Base-by-base conservation (phyloP, 2,113 vertebrate species). In the Hippoglossus stenolepis region DNA sequence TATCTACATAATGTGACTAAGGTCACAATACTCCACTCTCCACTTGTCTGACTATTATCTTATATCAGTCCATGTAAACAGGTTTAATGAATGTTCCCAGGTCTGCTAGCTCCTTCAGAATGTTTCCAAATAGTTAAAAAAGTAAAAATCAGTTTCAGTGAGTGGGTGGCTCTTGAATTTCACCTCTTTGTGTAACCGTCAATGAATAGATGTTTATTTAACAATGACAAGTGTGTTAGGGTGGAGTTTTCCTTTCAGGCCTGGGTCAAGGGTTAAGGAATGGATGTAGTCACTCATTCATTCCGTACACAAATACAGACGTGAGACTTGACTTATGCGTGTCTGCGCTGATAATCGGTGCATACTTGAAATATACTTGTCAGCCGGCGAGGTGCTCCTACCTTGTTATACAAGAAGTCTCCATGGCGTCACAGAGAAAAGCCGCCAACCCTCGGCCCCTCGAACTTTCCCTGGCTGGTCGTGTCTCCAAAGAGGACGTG, bases 401-500 rank as follows among this genome's bases (percentile, higher is more conserved):
- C 38, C 56, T 74, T 0, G 10, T 35, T 57, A 65, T 38, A 73
- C 40, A 81, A 78, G 23, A 74, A 5, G 73, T 85, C 75, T 80
- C 70, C 69, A 77, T 83, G n/a, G 21, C 57, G 71, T 63, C 73
- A 53, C 31, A 3, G 18, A 70, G 75, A 72, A 72, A 65, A 69
- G 63, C 61, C 26, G 58, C 59, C 40, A 9, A 40, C 31, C 65
- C 75, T 73, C 65, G 6, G 40, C 73, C 73, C 73, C 26, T 68
- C 28, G 18, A 18, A 60, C 75, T 81, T 79, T 85, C 84, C 68
- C 84, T 77, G 80, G 79, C 75, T 70, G 83, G 73, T 63, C 51
- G 23, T 64, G 47, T 73, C 85, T 81, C 80, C 49, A 21, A 78
- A 90, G 91, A 95, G 94, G 95, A 96, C 87, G 57, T 93, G 95